phyloP scores from a whole-genome alignment of 2,797 vertebrate genomes.

The Echiichthys vipera region DNA sequence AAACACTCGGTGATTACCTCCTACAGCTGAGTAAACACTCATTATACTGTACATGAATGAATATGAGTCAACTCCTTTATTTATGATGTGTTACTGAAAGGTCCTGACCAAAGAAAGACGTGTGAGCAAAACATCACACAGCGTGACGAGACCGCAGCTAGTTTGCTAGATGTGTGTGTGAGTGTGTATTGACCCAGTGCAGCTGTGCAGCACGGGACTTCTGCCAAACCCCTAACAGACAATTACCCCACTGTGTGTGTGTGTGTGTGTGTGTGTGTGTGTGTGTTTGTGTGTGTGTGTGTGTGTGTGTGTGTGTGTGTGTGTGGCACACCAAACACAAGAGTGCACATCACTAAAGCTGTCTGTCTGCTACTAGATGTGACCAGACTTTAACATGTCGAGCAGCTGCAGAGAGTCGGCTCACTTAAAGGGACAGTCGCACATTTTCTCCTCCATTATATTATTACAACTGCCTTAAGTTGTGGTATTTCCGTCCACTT shows the following conservation, averaged over 20 bases:
- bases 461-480: not conserved
- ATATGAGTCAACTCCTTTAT: conserved; percentile 1
- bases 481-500: too few relatives aligned
- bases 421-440: conserved; percentile 70
- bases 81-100: conserved; percentile 19
- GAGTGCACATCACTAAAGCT: conserved; percentile 65
- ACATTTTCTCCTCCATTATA: conserved; percentile 13
- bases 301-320: conserved; percentile 8
- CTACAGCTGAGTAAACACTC: conserved; percentile 51
- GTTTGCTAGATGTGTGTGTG: conserved; percentile 29
- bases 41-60: not conserved
- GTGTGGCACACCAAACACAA: conserved; percentile 38
- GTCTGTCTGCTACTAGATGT: conserved; percentile 74
- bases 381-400: conserved; percentile 73
- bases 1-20: not conserved
- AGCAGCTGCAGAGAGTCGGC: conserved; percentile 67
- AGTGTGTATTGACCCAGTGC: conserved; percentile 66
- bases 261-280: conserved; percentile 39
- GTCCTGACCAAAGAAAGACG: conserved; percentile 29
- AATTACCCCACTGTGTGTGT: conserved; percentile 77
- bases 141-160: conserved; percentile 35
- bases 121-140: conserved; percentile 44
- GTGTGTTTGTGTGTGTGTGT: conserved; percentile 36
- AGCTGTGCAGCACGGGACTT: conserved; percentile 76
- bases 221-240: conserved; percentile 80